Evolutionary conservation across 1,140 invertebrate genomes (phyloP), one percentile per base, ranked within the genome.

Genomic region (Akabosia matsudoensis): DNA sequence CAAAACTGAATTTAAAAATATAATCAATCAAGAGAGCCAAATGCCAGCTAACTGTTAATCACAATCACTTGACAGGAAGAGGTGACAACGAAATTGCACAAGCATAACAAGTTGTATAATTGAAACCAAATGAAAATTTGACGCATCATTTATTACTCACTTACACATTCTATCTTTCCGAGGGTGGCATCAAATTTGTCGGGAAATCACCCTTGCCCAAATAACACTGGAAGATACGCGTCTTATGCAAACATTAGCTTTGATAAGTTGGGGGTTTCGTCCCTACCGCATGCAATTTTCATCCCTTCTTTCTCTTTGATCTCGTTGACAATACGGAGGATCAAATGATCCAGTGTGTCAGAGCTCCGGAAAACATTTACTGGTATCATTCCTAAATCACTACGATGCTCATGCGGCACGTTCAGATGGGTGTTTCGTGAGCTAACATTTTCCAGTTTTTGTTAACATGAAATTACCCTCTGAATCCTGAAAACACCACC

Each of bases 141-240:
- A 30, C 61, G 61, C 26, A 67, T 67, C 61, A 67, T 67, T 67
- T 67, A 67, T 67, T 67, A 67, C 61, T 30, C 61, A 67, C 31
- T 67, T 30, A 10, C 61, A 10, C 54, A 16, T 22, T 22, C 13
- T 61, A 22, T 22, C 54, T 16, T 61, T 22, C 54, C 54, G 37
- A 10, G n/a, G 13, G 14, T 61, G 24, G 54, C 4, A 24, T 61
- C n/a, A n/a, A n/a, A n/a, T n/a, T n/a, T n/a, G n/a, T n/a, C n/a
- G n/a, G n/a, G n/a, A n/a, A n/a, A n/a, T n/a, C n/a, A n/a, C n/a
- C n/a, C n/a, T n/a, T n/a, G n/a, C n/a, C n/a, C n/a, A n/a, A n/a
- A n/a, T n/a, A n/a, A n/a, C n/a, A n/a, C n/a, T n/a, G n/a, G n/a
- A n/a, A n/a, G n/a, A n/a, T n/a, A n/a, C n/a, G n/a, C n/a, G n/a